These are phyloP conservation scores for Acrocera orbiculus DNA, from an alignment of 2,888 invertebrate species.

Conservation along the genomic window DNA sequence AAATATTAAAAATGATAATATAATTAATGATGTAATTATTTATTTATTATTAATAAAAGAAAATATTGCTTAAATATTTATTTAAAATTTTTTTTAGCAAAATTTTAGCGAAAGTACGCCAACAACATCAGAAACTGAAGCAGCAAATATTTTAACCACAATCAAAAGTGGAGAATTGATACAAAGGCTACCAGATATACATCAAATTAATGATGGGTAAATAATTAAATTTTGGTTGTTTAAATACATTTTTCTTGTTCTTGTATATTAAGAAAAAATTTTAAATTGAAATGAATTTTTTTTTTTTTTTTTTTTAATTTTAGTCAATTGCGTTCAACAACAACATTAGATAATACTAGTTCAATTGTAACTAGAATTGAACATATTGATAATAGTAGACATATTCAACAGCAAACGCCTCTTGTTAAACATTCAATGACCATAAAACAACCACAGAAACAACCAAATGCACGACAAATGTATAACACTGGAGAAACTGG, in stretches of 20 bases:
- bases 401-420: background rate
- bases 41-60: background rate
- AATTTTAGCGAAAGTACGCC: conserved; percentile 11
- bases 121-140: conserved; percentile 24
- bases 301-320: conserved; percentile 1
- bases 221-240: too few relatives aligned
- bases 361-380: too few relatives aligned
- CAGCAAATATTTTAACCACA: conserved; percentile 25
- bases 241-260: too few relatives aligned
- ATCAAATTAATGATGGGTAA: conserved; percentile 3
- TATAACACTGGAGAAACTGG: conserved; percentile 11
- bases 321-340: conserved; percentile 1
- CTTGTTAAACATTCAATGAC: background rate
- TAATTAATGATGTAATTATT: conserved; percentile 1
- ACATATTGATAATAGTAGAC: too few relatives aligned
- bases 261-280: too few relatives aligned
- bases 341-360: background rate
- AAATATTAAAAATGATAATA: conserved; percentile 1
- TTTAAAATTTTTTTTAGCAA: background rate
- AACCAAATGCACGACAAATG: background rate
- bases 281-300: too few relatives aligned
- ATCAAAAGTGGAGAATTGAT: conserved; percentile 23
- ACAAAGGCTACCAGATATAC: conserved; percentile 5
- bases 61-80: background rate
- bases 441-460: background rate